phyloP scores from a whole-genome alignment of 2,113 vertebrate genomes.

The Merops nubicus region DNA sequence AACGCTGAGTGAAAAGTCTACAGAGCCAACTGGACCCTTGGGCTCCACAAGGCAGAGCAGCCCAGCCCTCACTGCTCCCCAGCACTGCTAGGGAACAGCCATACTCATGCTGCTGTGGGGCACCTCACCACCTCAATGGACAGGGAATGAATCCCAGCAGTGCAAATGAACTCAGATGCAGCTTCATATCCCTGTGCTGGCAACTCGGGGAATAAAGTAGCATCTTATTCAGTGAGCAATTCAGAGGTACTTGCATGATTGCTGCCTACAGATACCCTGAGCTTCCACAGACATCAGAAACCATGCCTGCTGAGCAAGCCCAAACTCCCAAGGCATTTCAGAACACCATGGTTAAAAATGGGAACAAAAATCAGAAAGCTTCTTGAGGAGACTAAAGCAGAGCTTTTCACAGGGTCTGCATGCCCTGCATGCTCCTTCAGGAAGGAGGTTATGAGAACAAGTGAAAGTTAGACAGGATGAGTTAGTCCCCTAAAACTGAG shows the following conservation, averaged over 20 bases:
- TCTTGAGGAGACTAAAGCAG: neutral
- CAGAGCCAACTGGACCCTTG: neutral
- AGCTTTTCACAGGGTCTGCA: neutral
- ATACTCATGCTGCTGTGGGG: neutral
- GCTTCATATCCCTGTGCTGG: neutral
- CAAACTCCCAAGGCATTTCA: neutral
- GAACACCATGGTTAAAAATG: neutral
- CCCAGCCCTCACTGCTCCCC: neutral
- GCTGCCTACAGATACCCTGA: neutral
- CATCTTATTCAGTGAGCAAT: neutral
- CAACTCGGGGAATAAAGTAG: neutral
- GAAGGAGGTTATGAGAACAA: neutral
- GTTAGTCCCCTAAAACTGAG: neutral
- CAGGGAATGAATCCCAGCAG: neutral
- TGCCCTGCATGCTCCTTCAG: neutral
- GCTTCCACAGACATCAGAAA: neutral
- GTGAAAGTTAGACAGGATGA: neutral
- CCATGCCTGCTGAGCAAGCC: neutral
- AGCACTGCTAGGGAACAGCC: neutral
- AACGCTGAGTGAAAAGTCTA: neutral
- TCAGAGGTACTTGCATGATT: neutral
- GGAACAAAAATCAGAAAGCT: neutral
- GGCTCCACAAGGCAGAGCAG: neutral
- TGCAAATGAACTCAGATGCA: neutral
- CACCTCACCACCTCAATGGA: neutral